Base-by-base conservation (phyloP, 2,113 vertebrate species). In the Anthoscopus minutus region DNA sequence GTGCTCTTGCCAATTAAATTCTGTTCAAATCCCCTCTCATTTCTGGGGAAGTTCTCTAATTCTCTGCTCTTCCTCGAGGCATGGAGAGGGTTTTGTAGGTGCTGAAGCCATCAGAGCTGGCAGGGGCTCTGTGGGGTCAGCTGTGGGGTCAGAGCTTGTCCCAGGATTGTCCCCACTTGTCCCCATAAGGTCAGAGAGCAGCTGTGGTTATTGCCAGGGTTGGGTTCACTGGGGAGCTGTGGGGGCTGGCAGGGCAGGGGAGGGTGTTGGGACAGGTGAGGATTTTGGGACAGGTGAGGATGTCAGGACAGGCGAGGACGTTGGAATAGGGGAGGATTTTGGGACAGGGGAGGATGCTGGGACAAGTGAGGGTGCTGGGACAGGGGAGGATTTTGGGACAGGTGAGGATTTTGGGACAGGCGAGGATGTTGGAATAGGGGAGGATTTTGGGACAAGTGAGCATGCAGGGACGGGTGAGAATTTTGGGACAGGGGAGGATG, bases 61-160 rank as follows among this genome's bases (percentile, higher is more conserved):
- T 42, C 78, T 40, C 30, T 53, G n/a, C 38, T 67, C n/a, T 33
- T 71, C 76, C 79, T 30, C 4, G 6, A 42, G 82, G 74, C 27
- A 1, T 40, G 2, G 30, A 4, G 38, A 14, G 1, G 3, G n/a
- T 35, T 60, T 44, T 21, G 27, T 33, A 0, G 5, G 16, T 14
- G 42, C 22, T 8, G 35, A 11, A 44, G n/a, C 0, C 13, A 4
- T 6, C 13, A 0, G 42, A 13, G 16, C 12, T 33, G 0, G 5
- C 25, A 14, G 58, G 44, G 70, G 54, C 5, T 57, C 7, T 2
- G 6, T 0, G 18, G 31, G 23, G 66, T 3, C 24, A 2, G 69
- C 51, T 1, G 31, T 1, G 13, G 33, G 23, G 71, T 0, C 35
- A 4, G 10, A 13, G 60, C 11, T 48, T 16, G 2, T 7, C 42